Evolutionary conservation across 2,888 invertebrate genomes (phyloP).

Genomic region (Xestia sexstrigata): DNA sequence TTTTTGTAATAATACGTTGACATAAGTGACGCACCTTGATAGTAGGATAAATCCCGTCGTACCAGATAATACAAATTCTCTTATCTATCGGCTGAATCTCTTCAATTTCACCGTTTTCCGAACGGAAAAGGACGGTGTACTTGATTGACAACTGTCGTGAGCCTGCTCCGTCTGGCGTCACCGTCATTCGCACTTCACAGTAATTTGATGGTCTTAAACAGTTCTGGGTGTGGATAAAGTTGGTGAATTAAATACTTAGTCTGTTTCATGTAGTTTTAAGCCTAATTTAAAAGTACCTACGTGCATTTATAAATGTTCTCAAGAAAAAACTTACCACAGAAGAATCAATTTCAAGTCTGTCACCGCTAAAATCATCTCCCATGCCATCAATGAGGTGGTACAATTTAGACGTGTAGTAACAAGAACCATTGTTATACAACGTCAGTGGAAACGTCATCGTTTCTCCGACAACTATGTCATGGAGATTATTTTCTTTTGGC

Average conservation of each 20-base stretch:
- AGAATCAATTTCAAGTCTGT: constrained; percentile 81
- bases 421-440: constrained; percentile 83
- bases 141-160: constrained; percentile 81
- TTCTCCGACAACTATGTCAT: constrained; percentile 83
- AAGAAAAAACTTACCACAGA: constrained; percentile 76
- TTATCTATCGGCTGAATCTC: constrained; percentile 84
- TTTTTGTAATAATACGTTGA: not conserved
- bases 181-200: constrained; percentile 79
- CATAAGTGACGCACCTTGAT: constrained; percentile 76
- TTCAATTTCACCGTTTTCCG: constrained; percentile 81
- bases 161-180: constrained; percentile 83
- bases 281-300: not conserved
- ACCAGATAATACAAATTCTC: constrained; percentile 84
- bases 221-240: constrained; percentile 73
- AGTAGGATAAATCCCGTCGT: constrained; percentile 87
- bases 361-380: constrained; percentile 82
- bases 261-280: not conserved
- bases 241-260: not conserved
- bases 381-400: constrained; percentile 80
- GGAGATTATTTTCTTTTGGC: constrained; percentile 81
- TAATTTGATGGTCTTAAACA: constrained; percentile 83
- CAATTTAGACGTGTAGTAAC: constrained; percentile 84
- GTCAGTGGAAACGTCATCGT: constrained; percentile 74
- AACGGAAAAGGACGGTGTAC: constrained; percentile 83
- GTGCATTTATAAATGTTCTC: not conserved